Conservation (phyloP, 1,140 invertebrate genomes). For the Oryctes rhinoceros region DNA sequence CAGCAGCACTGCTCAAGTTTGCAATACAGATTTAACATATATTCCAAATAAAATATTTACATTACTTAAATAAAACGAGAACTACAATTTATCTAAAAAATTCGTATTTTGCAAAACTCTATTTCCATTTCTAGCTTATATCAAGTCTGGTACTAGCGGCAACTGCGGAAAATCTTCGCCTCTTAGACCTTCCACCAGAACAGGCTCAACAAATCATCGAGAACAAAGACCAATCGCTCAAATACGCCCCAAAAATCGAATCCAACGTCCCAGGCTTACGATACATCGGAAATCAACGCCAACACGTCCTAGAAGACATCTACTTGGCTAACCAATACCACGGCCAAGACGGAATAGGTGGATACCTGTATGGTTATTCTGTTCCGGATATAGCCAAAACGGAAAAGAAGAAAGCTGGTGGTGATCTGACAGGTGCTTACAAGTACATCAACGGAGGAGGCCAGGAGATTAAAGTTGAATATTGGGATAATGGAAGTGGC, state of each 20-base stretch:
- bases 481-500: conserved; percentile 70
- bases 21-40: too few species aligned
- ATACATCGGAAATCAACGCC: conserved; percentile 66
- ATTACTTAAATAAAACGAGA: too few species aligned
- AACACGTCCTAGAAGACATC: conserved; percentile 72
- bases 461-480: conserved; percentile 65
- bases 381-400: conserved; percentile 72
- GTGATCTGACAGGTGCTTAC: conserved; percentile 65
- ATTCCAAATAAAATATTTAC: too few species aligned
- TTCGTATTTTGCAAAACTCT: background rate
- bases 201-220: conserved; percentile 69
- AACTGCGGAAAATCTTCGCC: conserved; percentile 2
- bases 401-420: conserved; percentile 63
- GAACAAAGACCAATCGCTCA: conserved; percentile 60
- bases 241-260: conserved; percentile 65
- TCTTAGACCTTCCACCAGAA: conserved; percentile 68
- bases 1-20: too few species aligned
- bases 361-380: conserved; percentile 71
- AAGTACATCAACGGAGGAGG: conserved; percentile 62
- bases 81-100: too few species aligned
- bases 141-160: background rate
- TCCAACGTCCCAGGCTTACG: conserved; percentile 62
- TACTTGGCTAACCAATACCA: conserved; percentile 72
- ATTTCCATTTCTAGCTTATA: background rate
- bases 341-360: conserved; percentile 67